Base-by-base conservation (phyloP, 2,113 vertebrate species). In the Mola mola region DNA sequence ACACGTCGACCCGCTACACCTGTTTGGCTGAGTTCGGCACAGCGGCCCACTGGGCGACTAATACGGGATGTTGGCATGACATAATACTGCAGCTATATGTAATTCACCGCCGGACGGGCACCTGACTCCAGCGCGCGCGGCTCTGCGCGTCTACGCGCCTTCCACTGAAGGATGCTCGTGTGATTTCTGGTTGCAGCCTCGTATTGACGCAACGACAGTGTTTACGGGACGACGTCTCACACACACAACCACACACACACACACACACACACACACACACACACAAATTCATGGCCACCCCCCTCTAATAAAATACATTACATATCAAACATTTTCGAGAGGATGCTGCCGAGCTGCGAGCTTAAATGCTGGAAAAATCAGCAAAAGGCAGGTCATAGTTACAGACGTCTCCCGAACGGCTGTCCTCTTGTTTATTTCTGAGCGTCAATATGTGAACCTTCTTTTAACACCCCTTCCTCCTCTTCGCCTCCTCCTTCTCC, bases 1-100 rank as follows among this genome's bases (percentile, higher is more conserved):
- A 86, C 84, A 84, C 40, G 79, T 68, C 77, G 67, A 72, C 60
- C n/a, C 25, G 40, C 56, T 88, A 65, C 86, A 90, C 84, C 88
- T 90, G 86, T 50, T 59, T 40, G 62, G 34, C 20, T 44, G 42
- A 13, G 51, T 22, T 57, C 20, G 47, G 19, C n/a, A 29, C 52
- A 52, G 38, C 40, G 19, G 80, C 44, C 75, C 69, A 53, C 20
- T 5, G 36, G 38, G 36, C 48, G 46, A 43, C 25, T 1, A 15
- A 50, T 16, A 24, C 21, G 51, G 38, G 26, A 57, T 70, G 51
- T 49, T 71, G 56, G 66, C 67, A 69, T 75, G 70, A 73, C 52
- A 80, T 40, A 52, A 72, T 47, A 69, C 55, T 41, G 75, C 63
- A 62, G 62, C 34, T 29, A 19, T 70, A 3, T 22, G 11, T 40